Conservation (phyloP, 2,113 vertebrate genomes). For the Entelurus aequoreus region DNA sequence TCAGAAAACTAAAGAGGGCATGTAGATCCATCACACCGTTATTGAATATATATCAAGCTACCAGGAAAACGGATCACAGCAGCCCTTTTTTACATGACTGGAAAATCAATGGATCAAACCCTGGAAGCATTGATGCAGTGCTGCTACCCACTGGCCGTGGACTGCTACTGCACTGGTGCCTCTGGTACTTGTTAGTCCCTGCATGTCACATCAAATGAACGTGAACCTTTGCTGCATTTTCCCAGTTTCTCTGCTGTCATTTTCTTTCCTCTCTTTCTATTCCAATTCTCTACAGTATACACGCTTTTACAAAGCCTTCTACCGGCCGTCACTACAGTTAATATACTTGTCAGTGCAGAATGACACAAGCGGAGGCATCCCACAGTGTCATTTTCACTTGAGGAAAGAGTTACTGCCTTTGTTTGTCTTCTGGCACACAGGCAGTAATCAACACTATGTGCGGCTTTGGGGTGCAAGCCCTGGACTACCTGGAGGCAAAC, state of each 20-base stretch:
- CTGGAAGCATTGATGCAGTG: constrained; percentile 24
- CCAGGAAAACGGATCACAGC: constrained; percentile 35
- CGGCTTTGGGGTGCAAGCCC: constrained; percentile 67
- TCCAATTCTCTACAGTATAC: constrained; percentile 3
- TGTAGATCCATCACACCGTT: constrained; percentile 22
- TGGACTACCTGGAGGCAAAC: constrained; percentile 55
- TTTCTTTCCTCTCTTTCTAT: background rate
- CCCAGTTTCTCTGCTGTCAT: background rate
- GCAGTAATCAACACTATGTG: constrained; percentile 74
- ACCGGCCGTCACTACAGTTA: constrained; percentile 13
- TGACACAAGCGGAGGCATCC: background rate
- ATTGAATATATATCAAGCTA: constrained; percentile 40
- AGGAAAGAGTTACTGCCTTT: background rate
- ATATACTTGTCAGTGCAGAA: constrained; percentile 11
- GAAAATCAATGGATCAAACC: constrained; percentile 40
- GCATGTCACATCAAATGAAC: constrained; percentile 7
- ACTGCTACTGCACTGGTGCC: constrained; percentile 24
- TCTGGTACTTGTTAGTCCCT: background rate
- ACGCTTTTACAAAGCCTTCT: constrained; percentile 3
- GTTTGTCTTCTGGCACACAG: constrained; percentile 39
- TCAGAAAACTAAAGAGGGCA: constrained; percentile 17
- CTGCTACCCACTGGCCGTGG: constrained; percentile 59
- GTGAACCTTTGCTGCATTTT: background rate
- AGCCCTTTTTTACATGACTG: constrained; percentile 28
- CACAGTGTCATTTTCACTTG: background rate